Evolutionary conservation across 2,888 invertebrate genomes (phyloP), one percentile per base, ranked within the genome.

Genomic region (Pristionchus exspectatus): DNA sequence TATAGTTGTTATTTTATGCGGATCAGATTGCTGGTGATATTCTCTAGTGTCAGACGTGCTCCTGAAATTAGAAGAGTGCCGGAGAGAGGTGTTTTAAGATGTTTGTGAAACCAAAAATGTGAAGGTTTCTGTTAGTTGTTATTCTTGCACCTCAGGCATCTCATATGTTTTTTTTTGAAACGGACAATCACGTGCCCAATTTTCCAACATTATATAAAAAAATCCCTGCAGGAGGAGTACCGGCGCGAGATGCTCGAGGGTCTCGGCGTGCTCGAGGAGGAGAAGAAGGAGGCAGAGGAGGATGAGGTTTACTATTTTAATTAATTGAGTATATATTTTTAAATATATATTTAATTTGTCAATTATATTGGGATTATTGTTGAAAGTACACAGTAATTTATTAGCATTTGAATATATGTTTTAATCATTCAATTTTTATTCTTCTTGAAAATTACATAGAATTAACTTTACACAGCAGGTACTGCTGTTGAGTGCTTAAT

Each of bases 161-260:
- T n/a, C n/a, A n/a, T n/a, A n/a, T n/a, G n/a, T n/a, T n/a, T n/a
- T n/a, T 21, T 3, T 59, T 21, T 59, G 59, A 59, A 59, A 59
- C 59, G 12, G 16, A 21, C 4, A 66, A 66, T 66, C 10, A 10
- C n/a, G 9, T 66, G 66, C 2, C 4, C 10, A n/a, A 5, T 33
- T 74, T 74, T 74, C n/a, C 30, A 74, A 21, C 16, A 44, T 50
- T 44, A 5, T 44, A 3, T 44, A n/a, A n/a, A n/a, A n/a, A 50
- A 50, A 50, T 50, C 44, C 44, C 44, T 87, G 30, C 50, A 87
- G 87, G 87, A 44, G 72, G 87, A 87, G 72, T 66, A 59, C 10
- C 87, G 59, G 0, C 87, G 87, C 33, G 87, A 87, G 72, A 69
- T 87, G 72, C 38, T 87, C 72, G 50, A 87, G 72, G 87, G 87